Evolutionary conservation across 1,140 invertebrate species (phyloP).

Genomic region (Saccostrea echinata): DNA sequence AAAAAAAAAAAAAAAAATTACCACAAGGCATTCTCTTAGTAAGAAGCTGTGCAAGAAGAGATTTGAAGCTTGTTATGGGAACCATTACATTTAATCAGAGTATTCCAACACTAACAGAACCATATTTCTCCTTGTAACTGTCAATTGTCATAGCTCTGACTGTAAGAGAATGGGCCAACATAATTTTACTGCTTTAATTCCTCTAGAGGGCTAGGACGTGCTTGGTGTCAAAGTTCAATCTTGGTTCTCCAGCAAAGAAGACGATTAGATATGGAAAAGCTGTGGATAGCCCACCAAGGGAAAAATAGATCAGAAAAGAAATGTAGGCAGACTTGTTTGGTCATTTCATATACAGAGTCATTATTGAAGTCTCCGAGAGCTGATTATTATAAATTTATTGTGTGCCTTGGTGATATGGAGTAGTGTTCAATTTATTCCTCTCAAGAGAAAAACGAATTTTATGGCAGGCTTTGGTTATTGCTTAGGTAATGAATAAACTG

Average conservation of each 20-base stretch:
- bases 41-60: too few species aligned
- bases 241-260: not conserved
- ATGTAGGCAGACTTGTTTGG: not conserved
- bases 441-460: not conserved
- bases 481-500: not conserved
- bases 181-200: not conserved
- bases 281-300: not conserved
- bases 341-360: not conserved
- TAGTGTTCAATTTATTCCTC: not conserved
- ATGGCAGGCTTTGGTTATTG: not conserved
- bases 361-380: not conserved
- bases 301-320: not conserved
- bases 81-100: too few species aligned
- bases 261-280: not conserved
- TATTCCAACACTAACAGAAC: not conserved
- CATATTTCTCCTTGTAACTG: not conserved
- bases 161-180: not conserved
- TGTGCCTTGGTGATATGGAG: not conserved
- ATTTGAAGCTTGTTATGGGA: too few species aligned
- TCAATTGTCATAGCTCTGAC: not conserved
- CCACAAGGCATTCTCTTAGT: too few species aligned
- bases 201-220: not conserved
- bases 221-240: not conserved
- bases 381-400: not conserved
- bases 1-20: too few species aligned